Percentiles rank a stretch among this genome's conserved stretches.
phyloP scores from a whole-genome alignment of 2,797 vertebrate genomes.

The Urocyon cinereoargenteus region DNA sequence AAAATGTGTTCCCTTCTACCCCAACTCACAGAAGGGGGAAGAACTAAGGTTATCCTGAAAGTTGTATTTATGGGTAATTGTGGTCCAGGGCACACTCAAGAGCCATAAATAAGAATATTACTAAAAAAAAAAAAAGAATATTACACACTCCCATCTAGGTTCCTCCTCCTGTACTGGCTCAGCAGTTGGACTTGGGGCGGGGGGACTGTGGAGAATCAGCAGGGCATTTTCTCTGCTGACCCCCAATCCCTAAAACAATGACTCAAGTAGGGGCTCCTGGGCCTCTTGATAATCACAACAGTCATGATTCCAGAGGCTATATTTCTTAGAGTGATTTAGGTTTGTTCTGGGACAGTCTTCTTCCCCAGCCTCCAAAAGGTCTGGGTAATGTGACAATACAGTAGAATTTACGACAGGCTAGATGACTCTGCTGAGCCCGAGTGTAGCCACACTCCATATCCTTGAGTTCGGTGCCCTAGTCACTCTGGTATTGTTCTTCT shows the following conservation, averaged over 20 bases:
- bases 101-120: not conserved
- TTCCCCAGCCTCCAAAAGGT: not conserved
- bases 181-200: not conserved
- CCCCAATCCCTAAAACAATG: not conserved
- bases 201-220: not conserved
- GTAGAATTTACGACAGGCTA: not conserved
- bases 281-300: not conserved
- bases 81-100: not conserved
- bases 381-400: not conserved
- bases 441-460: not conserved
- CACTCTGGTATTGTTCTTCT: not conserved
- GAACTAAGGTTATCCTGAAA: not conserved
- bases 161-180: not conserved
- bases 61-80: not conserved
- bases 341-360: not conserved
- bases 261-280: not conserved
- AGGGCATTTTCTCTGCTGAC: not conserved
- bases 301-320: not conserved
- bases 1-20: not conserved
- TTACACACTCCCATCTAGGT: fast-evolving
- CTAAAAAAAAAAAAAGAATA: too few relatives aligned
- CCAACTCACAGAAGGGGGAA: not conserved
- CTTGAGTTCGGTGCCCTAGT: not conserved
- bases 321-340: not conserved
- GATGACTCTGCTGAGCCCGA: not conserved